Conservation (phyloP, 2,888 invertebrate species). For the Rhogogaster chlorosoma region DNA sequence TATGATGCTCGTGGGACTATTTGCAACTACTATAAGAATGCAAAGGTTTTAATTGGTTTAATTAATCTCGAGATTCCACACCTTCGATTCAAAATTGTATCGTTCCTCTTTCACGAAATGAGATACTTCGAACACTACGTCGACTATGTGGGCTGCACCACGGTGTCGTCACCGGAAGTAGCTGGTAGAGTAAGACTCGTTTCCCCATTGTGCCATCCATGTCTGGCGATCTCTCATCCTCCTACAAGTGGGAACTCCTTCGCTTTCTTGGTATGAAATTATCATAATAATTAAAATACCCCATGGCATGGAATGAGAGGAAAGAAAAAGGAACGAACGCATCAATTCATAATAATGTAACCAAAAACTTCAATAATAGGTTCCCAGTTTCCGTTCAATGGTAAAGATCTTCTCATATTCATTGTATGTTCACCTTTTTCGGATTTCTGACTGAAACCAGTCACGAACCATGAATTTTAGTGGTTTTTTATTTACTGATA, state of each 20-base stretch:
- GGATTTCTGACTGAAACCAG: neutral
- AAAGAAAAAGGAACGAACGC: neutral
- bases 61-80: constrained; percentile 4
- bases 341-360: neutral
- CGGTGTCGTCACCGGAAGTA: constrained; percentile 50
- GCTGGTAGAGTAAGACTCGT: constrained; percentile 30
- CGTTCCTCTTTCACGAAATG: neutral
- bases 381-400: neutral
- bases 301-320: neutral
- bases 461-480: neutral
- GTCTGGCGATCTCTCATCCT: constrained; percentile 19
- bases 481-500: neutral
- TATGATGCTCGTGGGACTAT: neutral
- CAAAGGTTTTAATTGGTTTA: constrained; percentile 37
- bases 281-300: constrained; percentile 41
- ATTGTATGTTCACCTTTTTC: neutral
- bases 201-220: constrained; percentile 49
- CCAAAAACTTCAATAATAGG: neutral
- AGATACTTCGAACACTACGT: neutral
- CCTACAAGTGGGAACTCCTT: constrained; percentile 44
- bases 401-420: neutral
- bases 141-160: constrained; percentile 5
- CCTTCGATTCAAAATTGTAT: constrained; percentile 39
- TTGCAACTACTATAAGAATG: neutral
- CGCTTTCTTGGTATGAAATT: constrained; percentile 46